phyloP scores from a whole-genome alignment of 2,113 vertebrate species.

The Erythrocercus mccallii region DNA sequence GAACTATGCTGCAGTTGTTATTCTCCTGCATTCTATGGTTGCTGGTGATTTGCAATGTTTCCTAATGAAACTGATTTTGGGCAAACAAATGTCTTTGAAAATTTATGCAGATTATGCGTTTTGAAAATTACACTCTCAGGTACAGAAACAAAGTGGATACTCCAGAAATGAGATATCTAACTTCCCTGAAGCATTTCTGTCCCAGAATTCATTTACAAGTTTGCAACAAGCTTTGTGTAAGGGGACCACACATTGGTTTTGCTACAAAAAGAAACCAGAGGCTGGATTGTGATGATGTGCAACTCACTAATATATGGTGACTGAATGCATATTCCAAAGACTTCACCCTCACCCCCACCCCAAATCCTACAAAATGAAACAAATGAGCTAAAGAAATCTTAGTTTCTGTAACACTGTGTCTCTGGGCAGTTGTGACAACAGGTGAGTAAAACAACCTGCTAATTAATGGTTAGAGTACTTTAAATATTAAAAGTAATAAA shows the following conservation, averaged over 20 bases:
- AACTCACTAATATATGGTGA: neutral
- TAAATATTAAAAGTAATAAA: neutral
- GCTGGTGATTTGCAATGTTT: neutral
- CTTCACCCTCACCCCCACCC: fast-evolving
- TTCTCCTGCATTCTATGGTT: neutral
- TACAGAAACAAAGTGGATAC: neutral
- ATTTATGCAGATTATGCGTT: fast-evolving
- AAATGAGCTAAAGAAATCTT: neutral
- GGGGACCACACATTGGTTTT: neutral
- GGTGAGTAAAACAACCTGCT: neutral
- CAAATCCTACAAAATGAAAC: neutral
- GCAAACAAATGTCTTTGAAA: neutral
- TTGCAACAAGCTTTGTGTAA: neutral
- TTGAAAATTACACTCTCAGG: neutral
- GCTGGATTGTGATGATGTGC: neutral
- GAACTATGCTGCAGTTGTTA: neutral
- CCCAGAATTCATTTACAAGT: neutral
- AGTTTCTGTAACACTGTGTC: neutral
- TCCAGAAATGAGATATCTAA: neutral
- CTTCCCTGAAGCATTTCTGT: neutral
- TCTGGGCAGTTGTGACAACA: neutral
- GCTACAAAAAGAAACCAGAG: neutral
- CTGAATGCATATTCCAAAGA: neutral
- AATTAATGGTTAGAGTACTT: neutral
- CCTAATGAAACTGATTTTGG: neutral